A percentile compares a stretch with the other conserved stretches of the same genome.
These are phyloP conservation scores for Seira musarum DNA, from an alignment of 2,888 invertebrate species.

Conservation along the genomic window DNA sequence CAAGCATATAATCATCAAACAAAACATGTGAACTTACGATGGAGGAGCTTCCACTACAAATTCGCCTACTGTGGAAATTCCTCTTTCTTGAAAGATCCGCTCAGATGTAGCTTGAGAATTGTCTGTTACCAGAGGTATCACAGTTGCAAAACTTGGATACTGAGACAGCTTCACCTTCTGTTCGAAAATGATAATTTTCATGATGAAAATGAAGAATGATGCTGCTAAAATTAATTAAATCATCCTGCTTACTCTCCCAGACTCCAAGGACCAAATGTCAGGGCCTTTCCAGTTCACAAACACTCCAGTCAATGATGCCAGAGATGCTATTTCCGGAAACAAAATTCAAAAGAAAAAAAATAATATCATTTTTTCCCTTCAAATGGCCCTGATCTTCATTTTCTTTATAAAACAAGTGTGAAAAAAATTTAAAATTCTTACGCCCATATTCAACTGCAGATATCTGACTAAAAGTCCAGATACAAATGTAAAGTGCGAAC, in stretches of 20 bases:
- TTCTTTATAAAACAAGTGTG: neutral
- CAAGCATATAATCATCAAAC: too few species aligned
- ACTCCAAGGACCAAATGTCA: constrained; percentile 53
- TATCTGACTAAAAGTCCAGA: constrained; percentile 18
- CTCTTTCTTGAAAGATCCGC: constrained; percentile 63
- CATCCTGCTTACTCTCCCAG: too few species aligned
- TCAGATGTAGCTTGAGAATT: constrained; percentile 56
- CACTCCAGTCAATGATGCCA: constrained; percentile 62
- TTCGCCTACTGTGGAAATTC: constrained; percentile 64
- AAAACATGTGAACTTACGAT: constrained; percentile 43
- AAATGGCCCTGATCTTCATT: too few species aligned
- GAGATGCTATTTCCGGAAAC: constrained; percentile 53
- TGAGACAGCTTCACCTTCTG: constrained; percentile 50
- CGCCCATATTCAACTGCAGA: constrained; percentile 59
- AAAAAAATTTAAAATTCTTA: constrained; percentile 31
- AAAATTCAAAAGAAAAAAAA: too few species aligned
- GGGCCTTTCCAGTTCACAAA: constrained; percentile 64
- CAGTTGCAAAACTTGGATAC: constrained; percentile 56
- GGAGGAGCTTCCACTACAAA: constrained; percentile 59
- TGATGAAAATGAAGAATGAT: too few species aligned
- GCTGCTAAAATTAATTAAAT: too few species aligned
- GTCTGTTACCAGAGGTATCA: constrained; percentile 58
- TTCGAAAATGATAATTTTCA: too few species aligned
- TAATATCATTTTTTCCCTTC: too few species aligned
- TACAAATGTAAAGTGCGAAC: too few species aligned